Conservation (phyloP, 2,888 invertebrate species). For the Ichneumoninae sp. region DNA sequence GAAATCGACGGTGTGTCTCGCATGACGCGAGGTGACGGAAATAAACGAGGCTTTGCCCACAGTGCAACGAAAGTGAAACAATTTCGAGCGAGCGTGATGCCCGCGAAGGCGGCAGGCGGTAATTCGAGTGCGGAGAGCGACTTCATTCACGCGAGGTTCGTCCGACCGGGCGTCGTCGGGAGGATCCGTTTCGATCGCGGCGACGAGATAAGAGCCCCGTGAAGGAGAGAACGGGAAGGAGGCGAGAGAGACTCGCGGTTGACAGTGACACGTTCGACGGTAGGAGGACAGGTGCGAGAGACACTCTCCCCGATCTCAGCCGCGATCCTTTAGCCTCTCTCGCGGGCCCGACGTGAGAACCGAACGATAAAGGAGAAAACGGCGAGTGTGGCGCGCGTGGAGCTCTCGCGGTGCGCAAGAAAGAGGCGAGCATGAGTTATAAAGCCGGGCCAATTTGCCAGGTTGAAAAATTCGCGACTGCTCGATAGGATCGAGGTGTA, state of each 20-base stretch:
- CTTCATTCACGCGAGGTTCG: slow-evolving; percentile 51
- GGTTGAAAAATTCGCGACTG: slow-evolving; percentile 60
- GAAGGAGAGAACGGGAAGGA: slow-evolving; percentile 4
- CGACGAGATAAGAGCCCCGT: slow-evolving; percentile 47
- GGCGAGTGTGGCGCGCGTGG: not conserved
- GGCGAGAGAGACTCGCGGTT: slow-evolving; percentile 12
- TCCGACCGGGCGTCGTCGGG: slow-evolving; percentile 13
- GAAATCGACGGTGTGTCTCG: slow-evolving; percentile 16
- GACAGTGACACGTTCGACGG: slow-evolving; percentile 65
- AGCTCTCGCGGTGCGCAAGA: slow-evolving; percentile 19
- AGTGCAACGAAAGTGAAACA: slow-evolving; percentile 43
- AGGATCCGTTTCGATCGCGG: slow-evolving; percentile 53
- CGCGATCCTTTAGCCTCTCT: slow-evolving; percentile 20
- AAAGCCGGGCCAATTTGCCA: slow-evolving; percentile 63
- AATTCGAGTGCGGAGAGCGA: slow-evolving; percentile 59
- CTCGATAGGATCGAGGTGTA: slow-evolving; percentile 37
- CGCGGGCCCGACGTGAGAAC: slow-evolving; percentile 55
- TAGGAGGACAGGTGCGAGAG: slow-evolving; percentile 62
- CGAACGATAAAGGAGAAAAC: slow-evolving; percentile 36
- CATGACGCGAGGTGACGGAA: slow-evolving; percentile 26
- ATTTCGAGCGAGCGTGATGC: slow-evolving; percentile 9
- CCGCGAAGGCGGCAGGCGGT: slow-evolving; percentile 39
- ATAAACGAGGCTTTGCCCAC: slow-evolving; percentile 29
- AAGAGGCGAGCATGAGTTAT: slow-evolving; percentile 46
- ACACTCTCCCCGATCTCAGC: slow-evolving; percentile 25